Conservation (phyloP, 2,113 vertebrate species). For the Tamias sibiricus region DNA sequence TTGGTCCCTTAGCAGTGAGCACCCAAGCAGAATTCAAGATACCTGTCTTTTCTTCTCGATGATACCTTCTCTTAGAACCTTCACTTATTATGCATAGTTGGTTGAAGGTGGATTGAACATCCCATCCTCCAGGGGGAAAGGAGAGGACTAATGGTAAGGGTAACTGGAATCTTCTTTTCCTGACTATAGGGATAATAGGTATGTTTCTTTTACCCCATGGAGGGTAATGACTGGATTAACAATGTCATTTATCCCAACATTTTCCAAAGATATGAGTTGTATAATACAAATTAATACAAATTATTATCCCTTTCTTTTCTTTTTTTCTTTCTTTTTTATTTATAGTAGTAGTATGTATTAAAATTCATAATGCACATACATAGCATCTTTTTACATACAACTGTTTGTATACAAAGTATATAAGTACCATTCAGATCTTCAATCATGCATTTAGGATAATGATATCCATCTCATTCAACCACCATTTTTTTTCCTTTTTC, state of each 20-base stretch:
- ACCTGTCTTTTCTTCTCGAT: neutral
- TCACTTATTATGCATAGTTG: neutral
- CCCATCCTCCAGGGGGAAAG: accelerated
- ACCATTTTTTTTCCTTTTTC: too few species aligned
- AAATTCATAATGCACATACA: too few species aligned
- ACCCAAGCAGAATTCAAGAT: neutral
- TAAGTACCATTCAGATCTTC: too few species aligned
- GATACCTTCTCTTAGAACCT: neutral
- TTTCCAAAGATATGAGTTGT: neutral
- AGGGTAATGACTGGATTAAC: neutral
- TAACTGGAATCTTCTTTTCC: neutral
- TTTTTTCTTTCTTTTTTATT: too few species aligned
- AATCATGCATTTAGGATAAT: too few species aligned
- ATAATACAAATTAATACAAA: too few species aligned
- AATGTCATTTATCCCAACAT: neutral
- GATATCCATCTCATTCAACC: too few species aligned
- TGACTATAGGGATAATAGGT: neutral
- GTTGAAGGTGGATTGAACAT: neutral
- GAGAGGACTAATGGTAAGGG: neutral
- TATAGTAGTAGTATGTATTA: too few species aligned
- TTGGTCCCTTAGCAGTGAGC: neutral
- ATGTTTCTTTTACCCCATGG: neutral
- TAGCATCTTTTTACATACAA: too few species aligned
- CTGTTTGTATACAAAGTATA: too few species aligned
- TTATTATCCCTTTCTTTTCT: too few species aligned